These are phyloP conservation scores for Dendrolimus houi DNA, from an alignment of 2,888 invertebrate genomes.

Conservation along the genomic window DNA sequence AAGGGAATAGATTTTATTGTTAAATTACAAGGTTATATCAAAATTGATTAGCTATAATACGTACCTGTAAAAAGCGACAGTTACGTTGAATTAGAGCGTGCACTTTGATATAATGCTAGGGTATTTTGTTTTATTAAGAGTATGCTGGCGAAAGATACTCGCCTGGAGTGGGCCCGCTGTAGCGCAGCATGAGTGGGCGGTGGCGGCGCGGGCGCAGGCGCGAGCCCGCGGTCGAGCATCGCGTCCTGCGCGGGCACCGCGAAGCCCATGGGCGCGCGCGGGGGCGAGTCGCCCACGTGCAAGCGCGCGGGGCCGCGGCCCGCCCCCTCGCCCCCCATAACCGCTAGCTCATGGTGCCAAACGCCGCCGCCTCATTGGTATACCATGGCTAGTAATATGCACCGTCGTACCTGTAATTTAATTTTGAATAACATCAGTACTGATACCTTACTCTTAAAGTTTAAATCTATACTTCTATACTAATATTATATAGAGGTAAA, in stretches of 20 bases:
- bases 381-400: conserved; percentile 40
- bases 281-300: conserved; percentile 78
- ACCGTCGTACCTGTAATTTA: background rate
- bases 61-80: too few species aligned
- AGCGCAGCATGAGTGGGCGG: conserved; percentile 51
- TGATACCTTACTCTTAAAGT: too few species aligned
- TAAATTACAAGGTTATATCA: too few species aligned
- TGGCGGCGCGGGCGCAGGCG: conserved; percentile 43
- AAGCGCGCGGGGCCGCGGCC: conserved; percentile 79
- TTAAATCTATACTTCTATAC: too few species aligned
- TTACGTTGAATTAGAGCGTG: too few species aligned
- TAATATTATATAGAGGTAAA: too few species aligned
- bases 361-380: conserved; percentile 49
- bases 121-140: too few species aligned
- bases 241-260: conserved; percentile 76
- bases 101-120: too few species aligned
- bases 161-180: conserved; percentile 84
- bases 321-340: conserved; percentile 78
- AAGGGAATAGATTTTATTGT: too few species aligned
- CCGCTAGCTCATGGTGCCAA: conserved; percentile 70
- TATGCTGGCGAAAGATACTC: background rate
- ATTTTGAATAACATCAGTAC: too few species aligned
- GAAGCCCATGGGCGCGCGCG: conserved; percentile 75
- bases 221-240: conserved; percentile 71
- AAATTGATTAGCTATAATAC: too few species aligned